phyloP scores from a whole-genome alignment of 2,888 invertebrate genomes.

The Balanococcus diminutus region DNA sequence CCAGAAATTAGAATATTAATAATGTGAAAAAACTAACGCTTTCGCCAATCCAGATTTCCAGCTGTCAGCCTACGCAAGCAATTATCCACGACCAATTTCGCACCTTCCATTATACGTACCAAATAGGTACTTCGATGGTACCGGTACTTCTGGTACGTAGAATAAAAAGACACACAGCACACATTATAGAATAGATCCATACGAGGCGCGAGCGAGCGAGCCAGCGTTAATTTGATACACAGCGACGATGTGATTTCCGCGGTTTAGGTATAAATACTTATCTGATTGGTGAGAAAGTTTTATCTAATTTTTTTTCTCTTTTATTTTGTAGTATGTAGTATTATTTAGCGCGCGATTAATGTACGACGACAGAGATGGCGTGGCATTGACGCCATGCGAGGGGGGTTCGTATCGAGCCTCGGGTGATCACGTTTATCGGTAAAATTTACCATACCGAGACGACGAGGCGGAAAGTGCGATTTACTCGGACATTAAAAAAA shows the following conservation, averaged over 20 bases:
- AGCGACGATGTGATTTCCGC: not conserved
- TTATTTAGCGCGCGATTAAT: conserved; percentile 5
- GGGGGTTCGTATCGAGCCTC: not conserved
- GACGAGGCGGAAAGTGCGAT: not conserved
- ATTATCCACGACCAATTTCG: conserved; percentile 1
- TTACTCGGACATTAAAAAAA: not conserved
- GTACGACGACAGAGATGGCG: not conserved
- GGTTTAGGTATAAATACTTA: not conserved
- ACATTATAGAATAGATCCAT: not conserved
- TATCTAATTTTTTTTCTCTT: not conserved
- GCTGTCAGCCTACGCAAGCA: not conserved
- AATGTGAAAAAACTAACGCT: not conserved
- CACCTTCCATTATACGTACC: not conserved
- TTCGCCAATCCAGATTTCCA: not conserved
- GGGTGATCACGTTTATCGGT: conserved; percentile 23
- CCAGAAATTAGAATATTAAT: no score
- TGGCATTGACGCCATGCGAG: not conserved
- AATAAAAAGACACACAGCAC: not conserved
- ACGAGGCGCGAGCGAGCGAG: not conserved
- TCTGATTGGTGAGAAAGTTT: conserved; percentile 11
- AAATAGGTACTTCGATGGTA: no score
- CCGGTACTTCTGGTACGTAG: not conserved
- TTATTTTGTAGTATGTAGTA: not conserved
- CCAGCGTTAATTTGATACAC: conserved; percentile 3
- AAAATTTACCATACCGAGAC: not conserved